Percentiles rank a stretch among this genome's conserved stretches.
phyloP scores from a whole-genome alignment of 2,113 vertebrate species.

The Henicopernis longicauda region DNA sequence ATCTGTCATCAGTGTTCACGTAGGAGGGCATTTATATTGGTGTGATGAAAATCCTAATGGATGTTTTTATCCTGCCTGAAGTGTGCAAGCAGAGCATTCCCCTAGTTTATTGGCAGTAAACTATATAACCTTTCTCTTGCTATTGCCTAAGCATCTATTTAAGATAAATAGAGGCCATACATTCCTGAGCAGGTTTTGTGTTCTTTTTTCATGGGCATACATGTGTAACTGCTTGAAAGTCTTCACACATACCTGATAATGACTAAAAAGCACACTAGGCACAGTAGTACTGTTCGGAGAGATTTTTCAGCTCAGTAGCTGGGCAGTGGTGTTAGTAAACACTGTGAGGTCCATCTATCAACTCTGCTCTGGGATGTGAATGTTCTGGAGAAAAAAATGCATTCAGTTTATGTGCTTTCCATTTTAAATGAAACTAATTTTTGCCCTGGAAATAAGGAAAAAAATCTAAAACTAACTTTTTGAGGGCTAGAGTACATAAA shows the following conservation, averaged over 20 bases:
- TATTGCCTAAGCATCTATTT: constrained; percentile 32
- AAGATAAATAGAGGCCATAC: constrained; percentile 33
- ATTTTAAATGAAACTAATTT: constrained; percentile 16
- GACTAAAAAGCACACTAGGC: not conserved
- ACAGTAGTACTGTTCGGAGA: not conserved
- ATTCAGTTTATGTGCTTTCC: not conserved
- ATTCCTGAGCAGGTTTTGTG: constrained; percentile 7
- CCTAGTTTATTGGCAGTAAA: constrained; percentile 62
- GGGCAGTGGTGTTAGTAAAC: not conserved
- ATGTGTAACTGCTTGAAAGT: not conserved
- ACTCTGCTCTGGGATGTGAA: not conserved
- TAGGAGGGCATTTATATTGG: constrained; percentile 68
- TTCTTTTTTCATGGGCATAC: not conserved
- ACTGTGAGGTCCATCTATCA: not conserved
- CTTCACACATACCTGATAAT: not conserved
- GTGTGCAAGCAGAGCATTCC: constrained; percentile 45
- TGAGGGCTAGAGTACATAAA: constrained; percentile 63
- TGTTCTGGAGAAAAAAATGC: not conserved
- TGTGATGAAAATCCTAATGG: constrained; percentile 72
- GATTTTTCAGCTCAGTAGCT: constrained; percentile 8
- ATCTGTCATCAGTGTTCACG: constrained; percentile 65
- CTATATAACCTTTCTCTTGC: constrained; percentile 44
- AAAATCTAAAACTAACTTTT: constrained; percentile 24
- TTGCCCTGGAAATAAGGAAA: not conserved
- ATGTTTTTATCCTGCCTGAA: constrained; percentile 64